A percentile compares a stretch with the other conserved stretches of the same genome.
Evolutionary conservation across 2,113 vertebrate genomes (phyloP).

Genomic region (Ochotona curzoniae): DNA sequence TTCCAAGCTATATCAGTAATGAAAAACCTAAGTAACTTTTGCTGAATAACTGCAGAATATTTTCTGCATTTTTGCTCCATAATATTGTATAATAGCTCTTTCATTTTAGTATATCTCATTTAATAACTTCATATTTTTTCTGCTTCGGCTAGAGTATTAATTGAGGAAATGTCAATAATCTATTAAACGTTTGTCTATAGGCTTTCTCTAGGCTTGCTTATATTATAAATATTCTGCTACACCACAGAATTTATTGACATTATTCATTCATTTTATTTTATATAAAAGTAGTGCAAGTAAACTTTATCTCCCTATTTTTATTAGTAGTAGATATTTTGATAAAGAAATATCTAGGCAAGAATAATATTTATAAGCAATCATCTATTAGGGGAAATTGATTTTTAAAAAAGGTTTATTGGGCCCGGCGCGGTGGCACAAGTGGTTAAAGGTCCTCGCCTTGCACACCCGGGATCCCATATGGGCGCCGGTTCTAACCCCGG

Average conservation of each 20-base stretch:
- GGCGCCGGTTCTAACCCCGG: too few relatives aligned
- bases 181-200: not conserved
- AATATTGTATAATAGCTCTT: constrained; percentile 1
- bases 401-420: too few relatives aligned
- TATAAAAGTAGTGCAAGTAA: not conserved
- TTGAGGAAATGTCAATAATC: too few relatives aligned
- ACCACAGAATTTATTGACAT: too few relatives aligned
- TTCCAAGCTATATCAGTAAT: not conserved
- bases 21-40: constrained; percentile 17
- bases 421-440: too few relatives aligned
- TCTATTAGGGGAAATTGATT: too few relatives aligned
- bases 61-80: constrained; percentile 48
- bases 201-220: not conserved
- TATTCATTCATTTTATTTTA: constrained; percentile 13
- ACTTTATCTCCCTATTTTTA: not conserved
- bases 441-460: too few relatives aligned
- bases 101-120: constrained; percentile 29
- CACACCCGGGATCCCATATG: too few relatives aligned
- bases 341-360: not conserved
- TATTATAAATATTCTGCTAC: constrained; percentile 10
- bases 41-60: not conserved
- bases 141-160: not conserved
- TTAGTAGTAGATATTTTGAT: not conserved
- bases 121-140: constrained; percentile 21
- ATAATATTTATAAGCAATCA: not conserved